Evolutionary conservation across 2,888 invertebrate species (phyloP).

Genomic region (Folsomia manolachei): DNA sequence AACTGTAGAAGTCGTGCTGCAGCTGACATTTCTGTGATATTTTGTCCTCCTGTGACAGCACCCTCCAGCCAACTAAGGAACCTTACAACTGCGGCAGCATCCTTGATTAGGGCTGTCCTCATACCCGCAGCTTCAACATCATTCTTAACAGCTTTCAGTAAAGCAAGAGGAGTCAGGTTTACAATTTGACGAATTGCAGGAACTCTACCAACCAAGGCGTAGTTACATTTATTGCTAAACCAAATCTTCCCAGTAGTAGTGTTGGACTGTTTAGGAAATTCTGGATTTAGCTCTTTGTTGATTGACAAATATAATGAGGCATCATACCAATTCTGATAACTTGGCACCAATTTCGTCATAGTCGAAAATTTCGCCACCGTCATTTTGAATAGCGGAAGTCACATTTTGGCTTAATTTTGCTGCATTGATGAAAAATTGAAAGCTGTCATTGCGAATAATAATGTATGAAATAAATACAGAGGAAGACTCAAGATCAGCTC

Average conservation of each 20-base stretch:
- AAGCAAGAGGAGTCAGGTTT: constrained; percentile 72
- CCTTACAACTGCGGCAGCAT: constrained; percentile 85
- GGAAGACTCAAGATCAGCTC: constrained; percentile 82
- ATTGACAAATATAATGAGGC: not conserved
- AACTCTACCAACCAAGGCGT: constrained; percentile 59
- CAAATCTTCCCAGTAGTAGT: constrained; percentile 57
- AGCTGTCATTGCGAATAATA: constrained; percentile 57
- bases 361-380: constrained; percentile 59
- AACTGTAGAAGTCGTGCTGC: constrained; percentile 69
- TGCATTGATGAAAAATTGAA: constrained; percentile 67
- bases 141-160: constrained; percentile 88
- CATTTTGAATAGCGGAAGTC: constrained; percentile 60
- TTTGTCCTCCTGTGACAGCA: constrained; percentile 57
- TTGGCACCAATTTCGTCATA: constrained; percentile 61
- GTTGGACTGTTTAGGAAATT: constrained; percentile 21
- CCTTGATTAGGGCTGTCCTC: constrained; percentile 77
- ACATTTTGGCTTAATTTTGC: constrained; percentile 60
- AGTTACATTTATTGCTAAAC: constrained; percentile 63
- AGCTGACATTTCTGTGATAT: constrained; percentile 70
- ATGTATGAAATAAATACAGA: constrained; percentile 79
- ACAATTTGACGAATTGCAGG: constrained; percentile 56
- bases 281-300: not conserved
- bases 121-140: constrained; percentile 74
- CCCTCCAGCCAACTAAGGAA: constrained; percentile 72
- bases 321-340: constrained; percentile 53